Base-by-base conservation (phyloP, 37 sponge, comb jelly and placozoan genomes). In the Spongilla lacustris region DNA sequence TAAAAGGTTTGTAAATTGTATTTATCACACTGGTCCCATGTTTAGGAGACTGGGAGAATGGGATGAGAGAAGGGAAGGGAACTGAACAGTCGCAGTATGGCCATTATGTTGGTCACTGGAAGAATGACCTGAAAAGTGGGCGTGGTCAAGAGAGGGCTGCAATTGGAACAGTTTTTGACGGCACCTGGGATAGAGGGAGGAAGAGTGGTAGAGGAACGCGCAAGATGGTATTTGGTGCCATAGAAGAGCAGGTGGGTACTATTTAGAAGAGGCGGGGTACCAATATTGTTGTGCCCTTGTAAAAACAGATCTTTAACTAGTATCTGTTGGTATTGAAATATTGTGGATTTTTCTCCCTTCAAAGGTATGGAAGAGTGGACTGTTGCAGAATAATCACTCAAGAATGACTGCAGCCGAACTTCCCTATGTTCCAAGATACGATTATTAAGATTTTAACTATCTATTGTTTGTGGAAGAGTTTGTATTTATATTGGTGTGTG, bases 31-130 rank as follows among this genome's bases (percentile, higher is more conserved):
- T n/a, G n/a, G n/a, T n/a, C n/a, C n/a, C n/a, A n/a, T n/a, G n/a
- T n/a, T 0, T 67, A 92, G 96, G 96, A 29, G 96, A 92, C 37
- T 96, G 96, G 96, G 85, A 78, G 50, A n/a, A 70, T 25, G 96
- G 93, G 4, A 87, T 68, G 85, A 74, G 87, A 35, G 88, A 92
- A 41, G 96, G 96, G 0, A 76, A 72, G 36, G 96, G 96, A 14
- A 50, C 41, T 0, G 91, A 94, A 69, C 14, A 66, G 70, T 78
- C 91, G 1, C 85, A 79, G 71, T 85, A 81, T 73, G 89, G 95
- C 9, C 37, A 35, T 2, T 92, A 92, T 71, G 85, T 79, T 27
- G 96, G 96, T 13, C 68, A 76, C 4, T 96, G 93, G 93, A 84
- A 67, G 74, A 69, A 35, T 10, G 88, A 90, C 85, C 87, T 82